These are phyloP conservation scores for Listronotus oregonensis DNA, from an alignment of 1,140 invertebrate genomes.

Conservation along the genomic window DNA sequence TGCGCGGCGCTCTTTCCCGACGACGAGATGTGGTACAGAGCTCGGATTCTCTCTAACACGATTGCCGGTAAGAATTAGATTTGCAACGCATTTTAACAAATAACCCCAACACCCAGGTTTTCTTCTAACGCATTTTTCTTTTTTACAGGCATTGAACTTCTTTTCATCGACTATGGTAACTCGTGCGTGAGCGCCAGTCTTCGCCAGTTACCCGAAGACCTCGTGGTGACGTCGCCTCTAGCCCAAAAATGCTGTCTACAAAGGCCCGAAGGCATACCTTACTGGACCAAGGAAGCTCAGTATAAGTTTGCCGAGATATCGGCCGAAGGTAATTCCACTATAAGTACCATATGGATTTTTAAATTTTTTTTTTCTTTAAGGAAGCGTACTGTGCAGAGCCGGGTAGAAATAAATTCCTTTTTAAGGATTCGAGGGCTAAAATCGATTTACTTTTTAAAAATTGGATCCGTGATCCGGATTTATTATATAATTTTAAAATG, in stretches of 20 bases:
- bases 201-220: conserved; percentile 65
- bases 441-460: no score
- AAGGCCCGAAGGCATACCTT: conserved; percentile 63
- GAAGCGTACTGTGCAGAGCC: no score
- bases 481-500: no score
- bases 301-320: conserved; percentile 68
- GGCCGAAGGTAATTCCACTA: conserved; percentile 57
- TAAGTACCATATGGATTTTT: no score
- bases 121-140: not conserved
- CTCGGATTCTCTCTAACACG: conserved; percentile 65
- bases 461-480: no score
- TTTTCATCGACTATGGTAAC: conserved; percentile 78
- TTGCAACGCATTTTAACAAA: conserved; percentile 45
- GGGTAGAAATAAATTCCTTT: no score
- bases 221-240: conserved; percentile 64
- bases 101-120: not conserved
- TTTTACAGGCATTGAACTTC: conserved; percentile 60
- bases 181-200: conserved; percentile 65
- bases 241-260: conserved; percentile 68
- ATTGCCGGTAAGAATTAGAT: conserved; percentile 54
- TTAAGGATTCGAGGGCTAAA: no score
- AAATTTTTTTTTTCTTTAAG: no score
- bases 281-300: conserved; percentile 67
- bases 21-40: conserved; percentile 72
- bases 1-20: conserved; percentile 73